These are phyloP conservation scores for Eubucco bourcierii DNA, from an alignment of 2,113 vertebrate genomes.

Conservation along the genomic window DNA sequence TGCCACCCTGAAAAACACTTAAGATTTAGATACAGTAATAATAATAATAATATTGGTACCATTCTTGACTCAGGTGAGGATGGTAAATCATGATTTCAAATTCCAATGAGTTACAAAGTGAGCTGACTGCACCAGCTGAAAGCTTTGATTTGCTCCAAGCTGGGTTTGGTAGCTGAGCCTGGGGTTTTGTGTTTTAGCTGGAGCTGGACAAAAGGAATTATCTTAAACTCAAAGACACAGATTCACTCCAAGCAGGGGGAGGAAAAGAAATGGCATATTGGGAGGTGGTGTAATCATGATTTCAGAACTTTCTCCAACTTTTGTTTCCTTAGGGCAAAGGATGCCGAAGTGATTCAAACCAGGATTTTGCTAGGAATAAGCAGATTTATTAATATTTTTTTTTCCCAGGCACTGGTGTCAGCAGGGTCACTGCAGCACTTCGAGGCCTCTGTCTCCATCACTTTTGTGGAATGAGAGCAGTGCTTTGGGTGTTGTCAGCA, in stretches of 20 bases:
- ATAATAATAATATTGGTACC: background rate
- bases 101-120: background rate
- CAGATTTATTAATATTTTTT: background rate
- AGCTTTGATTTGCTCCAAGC: background rate
- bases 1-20: slow-evolving; percentile 10
- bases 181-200: background rate
- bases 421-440: background rate
- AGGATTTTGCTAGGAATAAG: background rate
- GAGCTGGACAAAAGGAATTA: background rate
- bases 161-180: slow-evolving; percentile 2
- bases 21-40: background rate
- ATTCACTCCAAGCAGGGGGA: background rate
- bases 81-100: background rate
- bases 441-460: background rate
- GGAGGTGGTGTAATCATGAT: background rate
- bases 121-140: slow-evolving; percentile 10
- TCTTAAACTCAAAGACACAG: background rate
- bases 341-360: background rate
- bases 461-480: background rate
- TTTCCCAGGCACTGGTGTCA: fast-evolving
- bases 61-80: background rate
- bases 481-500: background rate
- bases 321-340: background rate
- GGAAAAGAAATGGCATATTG: background rate
- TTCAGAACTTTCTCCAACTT: background rate